Percentiles rank a stretch among this genome's conserved stretches.
These are phyloP conservation scores for Cheilosia variabilis DNA, from an alignment of 2,888 invertebrate species.

Conservation along the genomic window DNA sequence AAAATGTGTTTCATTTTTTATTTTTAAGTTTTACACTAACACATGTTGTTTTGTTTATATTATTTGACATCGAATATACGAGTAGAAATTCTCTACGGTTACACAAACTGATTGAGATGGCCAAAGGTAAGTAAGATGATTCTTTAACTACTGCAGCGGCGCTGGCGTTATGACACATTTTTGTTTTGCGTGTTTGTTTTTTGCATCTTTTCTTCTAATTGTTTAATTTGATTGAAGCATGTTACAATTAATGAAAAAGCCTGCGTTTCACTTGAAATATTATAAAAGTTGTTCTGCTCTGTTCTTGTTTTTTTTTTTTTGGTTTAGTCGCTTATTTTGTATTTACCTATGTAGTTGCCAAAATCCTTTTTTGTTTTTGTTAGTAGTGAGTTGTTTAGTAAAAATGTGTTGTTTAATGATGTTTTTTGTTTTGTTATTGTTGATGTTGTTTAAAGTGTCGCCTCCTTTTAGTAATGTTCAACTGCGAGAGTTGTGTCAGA, in stretches of 20 bases:
- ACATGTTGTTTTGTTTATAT: conserved; percentile 22
- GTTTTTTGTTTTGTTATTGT: conserved; percentile 27
- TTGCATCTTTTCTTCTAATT: conserved; percentile 14
- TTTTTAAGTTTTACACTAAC: conserved; percentile 51
- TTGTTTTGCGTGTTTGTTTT: conserved; percentile 24
- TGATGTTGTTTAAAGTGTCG: conserved; percentile 45
- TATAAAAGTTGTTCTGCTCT: conserved; percentile 47
- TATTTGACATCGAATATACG: conserved; percentile 57
- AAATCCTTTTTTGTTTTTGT: conserved; percentile 78
- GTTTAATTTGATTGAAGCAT: conserved; percentile 48
- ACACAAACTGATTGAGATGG: conserved; percentile 49
- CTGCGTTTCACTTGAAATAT: conserved; percentile 50
- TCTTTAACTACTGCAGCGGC: conserved; percentile 14
- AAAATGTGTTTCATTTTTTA: background rate
- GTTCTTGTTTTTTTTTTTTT: conserved; percentile 15
- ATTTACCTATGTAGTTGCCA: conserved; percentile 79
- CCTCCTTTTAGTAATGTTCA: conserved; percentile 27
- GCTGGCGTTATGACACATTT: conserved; percentile 56
- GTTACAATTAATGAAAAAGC: conserved; percentile 45
- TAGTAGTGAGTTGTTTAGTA: conserved; percentile 72
- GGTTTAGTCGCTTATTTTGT: conserved; percentile 73
- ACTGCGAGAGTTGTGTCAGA: conserved; percentile 36
- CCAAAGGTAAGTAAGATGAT: conserved; percentile 26
- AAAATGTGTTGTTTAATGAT: conserved; percentile 71
- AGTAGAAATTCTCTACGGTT: conserved; percentile 50